Evolutionary conservation across 2,113 vertebrate species (phyloP), one percentile per base, ranked within the genome.

Genomic region (Eublepharis macularius): DNA sequence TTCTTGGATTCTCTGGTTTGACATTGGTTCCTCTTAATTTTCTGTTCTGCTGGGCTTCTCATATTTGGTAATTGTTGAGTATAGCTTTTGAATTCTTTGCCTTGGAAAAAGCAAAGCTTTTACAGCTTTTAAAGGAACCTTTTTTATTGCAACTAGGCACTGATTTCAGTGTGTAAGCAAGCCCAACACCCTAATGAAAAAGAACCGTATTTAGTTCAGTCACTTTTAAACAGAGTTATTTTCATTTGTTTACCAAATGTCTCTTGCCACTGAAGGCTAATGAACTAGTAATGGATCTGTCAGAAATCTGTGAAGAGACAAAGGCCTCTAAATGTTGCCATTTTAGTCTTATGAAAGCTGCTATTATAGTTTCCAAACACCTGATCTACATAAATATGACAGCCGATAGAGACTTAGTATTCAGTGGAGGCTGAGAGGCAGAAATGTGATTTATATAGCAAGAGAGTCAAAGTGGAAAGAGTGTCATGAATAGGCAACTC

Each of bases 211-310:
- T 86, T 80, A 77, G 51, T 54, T 49, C 32, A 65, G n/a, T 74
- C 65, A n/a, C 68, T 80, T 80, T 86, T 80, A 49, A 86, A 86
- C 54, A 65, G 43, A 70, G 54, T 49, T 80, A 49, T 80, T 86
- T 80, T 13, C 84, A 41, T 86, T 80, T 86, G 77, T 80, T 80
- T 86, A 73, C 43, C 24, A 19, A 86, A 80, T 73, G 54, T 36
- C 77, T 74, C 69, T 86, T 65, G 54, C 75, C 57, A 49, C 54
- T 21, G 69, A 80, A 80, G 76, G 77, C 77, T 80, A 74, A 86
- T 74, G 77, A 86, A 86, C 43, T 34, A 47, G 69, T 80, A 80
- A 74, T 65, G 69, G 77, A 86, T 74, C 77, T 74, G 84, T 86
- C 84, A 86, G 54, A 80, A 74, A 86, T 39, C 51, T 80, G 68